phyloP scores from a whole-genome alignment of 1,140 invertebrate genomes.

The Campoletis sonorensis region DNA sequence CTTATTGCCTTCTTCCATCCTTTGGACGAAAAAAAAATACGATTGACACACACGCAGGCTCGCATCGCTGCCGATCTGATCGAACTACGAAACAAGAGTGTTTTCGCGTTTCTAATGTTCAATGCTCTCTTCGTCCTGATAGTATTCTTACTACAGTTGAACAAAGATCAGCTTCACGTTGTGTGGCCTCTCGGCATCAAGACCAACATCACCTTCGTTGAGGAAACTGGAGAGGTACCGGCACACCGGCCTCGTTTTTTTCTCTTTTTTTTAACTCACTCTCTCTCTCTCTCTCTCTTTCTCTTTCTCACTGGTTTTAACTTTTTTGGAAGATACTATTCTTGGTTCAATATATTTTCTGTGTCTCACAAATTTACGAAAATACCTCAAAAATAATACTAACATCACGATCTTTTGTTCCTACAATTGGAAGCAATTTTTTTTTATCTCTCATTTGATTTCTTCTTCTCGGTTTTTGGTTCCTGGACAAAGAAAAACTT shows the following conservation, averaged over 20 bases:
- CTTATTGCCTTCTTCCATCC: conserved; percentile 74
- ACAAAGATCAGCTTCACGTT: conserved; percentile 95
- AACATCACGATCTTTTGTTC: conserved; percentile 24
- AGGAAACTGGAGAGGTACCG: conserved; percentile 91
- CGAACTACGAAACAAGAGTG: conserved; percentile 94
- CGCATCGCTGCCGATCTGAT: conserved; percentile 93
- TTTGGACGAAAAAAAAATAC: neutral
- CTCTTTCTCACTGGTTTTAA: conserved; percentile 22
- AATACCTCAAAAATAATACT: conserved; percentile 37
- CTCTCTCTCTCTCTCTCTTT: conserved; percentile 27
- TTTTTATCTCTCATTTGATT: too few relatives aligned
- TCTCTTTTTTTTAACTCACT: conserved; percentile 30
- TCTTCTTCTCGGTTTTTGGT: too few relatives aligned
- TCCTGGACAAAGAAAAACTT: too few relatives aligned
- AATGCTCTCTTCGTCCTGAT: conserved; percentile 99
- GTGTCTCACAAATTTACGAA: conserved; percentile 40
- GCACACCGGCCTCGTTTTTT: conserved; percentile 53
- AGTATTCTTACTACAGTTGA: conserved; percentile 97
- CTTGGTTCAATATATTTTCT: conserved; percentile 19
- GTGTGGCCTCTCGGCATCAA: conserved; percentile 96
- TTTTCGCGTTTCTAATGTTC: conserved; percentile 98
- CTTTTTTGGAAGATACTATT: neutral
- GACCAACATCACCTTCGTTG: conserved; percentile 94
- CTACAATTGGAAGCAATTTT: too few relatives aligned
- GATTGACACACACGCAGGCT: conserved; percentile 91